A percentile compares a stretch with the other conserved stretches of the same genome.
These are phyloP conservation scores for Cistogaster globosa DNA, from an alignment of 2,888 invertebrate genomes.

Conservation along the genomic window DNA sequence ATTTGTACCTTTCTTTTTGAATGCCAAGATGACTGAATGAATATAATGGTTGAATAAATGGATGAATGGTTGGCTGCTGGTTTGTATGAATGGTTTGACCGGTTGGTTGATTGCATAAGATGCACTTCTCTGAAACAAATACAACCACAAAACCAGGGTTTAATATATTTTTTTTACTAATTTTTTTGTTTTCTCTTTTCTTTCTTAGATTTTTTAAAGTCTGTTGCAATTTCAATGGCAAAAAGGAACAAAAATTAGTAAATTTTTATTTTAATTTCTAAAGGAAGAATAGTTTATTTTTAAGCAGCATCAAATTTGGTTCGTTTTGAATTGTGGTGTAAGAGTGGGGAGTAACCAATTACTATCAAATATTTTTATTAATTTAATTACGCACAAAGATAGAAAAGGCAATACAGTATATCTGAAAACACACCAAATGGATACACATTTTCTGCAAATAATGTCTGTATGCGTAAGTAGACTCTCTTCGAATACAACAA, in stretches of 20 bases:
- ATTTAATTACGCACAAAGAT: too few species aligned
- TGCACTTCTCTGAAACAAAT: constrained; percentile 68
- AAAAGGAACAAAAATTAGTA: not conserved
- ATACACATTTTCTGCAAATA: too few species aligned
- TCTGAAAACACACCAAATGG: too few species aligned
- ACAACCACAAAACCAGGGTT: constrained; percentile 66
- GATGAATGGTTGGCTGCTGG: constrained; percentile 46
- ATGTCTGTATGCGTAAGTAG: too few species aligned
- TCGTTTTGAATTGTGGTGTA: not conserved
- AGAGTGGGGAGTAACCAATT: not conserved
- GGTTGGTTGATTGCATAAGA: constrained; percentile 69
- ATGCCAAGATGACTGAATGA: constrained; percentile 56
- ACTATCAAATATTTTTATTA: too few species aligned
- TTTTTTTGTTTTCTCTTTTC: constrained; percentile 16
- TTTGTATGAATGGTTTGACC: constrained; percentile 56
- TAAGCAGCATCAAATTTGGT: constrained; percentile 43
- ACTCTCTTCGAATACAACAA: too few species aligned
- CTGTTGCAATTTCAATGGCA: constrained; percentile 65
- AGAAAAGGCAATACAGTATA: too few species aligned
- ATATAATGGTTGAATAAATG: constrained; percentile 63
- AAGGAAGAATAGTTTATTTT: constrained; percentile 40
- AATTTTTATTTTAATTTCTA: constrained; percentile 48
- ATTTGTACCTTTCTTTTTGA: constrained; percentile 39
- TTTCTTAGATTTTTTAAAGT: constrained; percentile 42
- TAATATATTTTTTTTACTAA: constrained; percentile 41